Evolutionary conservation across 2,113 vertebrate species (phyloP).

Genomic region (Excalfactoria chinensis): DNA sequence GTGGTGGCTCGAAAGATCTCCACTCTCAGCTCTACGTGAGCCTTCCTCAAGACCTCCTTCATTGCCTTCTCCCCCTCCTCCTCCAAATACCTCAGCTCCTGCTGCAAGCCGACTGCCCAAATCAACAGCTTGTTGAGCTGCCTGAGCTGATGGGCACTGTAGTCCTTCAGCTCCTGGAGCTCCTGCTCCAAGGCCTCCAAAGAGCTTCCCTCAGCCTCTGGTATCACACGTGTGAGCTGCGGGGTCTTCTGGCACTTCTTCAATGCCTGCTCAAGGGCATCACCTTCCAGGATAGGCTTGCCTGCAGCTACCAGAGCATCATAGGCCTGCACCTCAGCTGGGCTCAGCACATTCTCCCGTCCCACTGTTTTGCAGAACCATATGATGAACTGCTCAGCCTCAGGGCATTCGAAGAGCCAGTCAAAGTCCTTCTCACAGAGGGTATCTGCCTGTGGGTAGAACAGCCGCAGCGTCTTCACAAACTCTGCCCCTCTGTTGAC

Average conservation of each 20-base stretch:
- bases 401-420: conserved; percentile 54
- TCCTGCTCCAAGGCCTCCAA: conserved; percentile 10
- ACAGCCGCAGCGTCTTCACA: background rate
- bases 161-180: conserved; percentile 3
- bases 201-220: background rate
- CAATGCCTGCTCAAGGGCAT: background rate
- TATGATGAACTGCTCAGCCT: conserved; percentile 16
- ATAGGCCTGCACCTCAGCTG: conserved; percentile 36
- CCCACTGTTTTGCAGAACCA: conserved; percentile 40
- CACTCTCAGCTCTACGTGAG: background rate
- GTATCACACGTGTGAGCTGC: fast-evolving
- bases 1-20: background rate
- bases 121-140: background rate
- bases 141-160: background rate
- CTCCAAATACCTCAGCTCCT: background rate
- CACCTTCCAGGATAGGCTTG: conserved; percentile 40
- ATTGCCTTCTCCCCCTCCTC: background rate
- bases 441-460: background rate
- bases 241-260: background rate
- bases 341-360: background rate
- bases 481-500: background rate
- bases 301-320: conserved; percentile 34
- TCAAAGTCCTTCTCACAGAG: conserved; percentile 47
- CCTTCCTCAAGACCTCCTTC: background rate
- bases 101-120: background rate